Evolutionary conservation across 1,140 invertebrate species (phyloP).

Genomic region (Cydia splendana): DNA sequence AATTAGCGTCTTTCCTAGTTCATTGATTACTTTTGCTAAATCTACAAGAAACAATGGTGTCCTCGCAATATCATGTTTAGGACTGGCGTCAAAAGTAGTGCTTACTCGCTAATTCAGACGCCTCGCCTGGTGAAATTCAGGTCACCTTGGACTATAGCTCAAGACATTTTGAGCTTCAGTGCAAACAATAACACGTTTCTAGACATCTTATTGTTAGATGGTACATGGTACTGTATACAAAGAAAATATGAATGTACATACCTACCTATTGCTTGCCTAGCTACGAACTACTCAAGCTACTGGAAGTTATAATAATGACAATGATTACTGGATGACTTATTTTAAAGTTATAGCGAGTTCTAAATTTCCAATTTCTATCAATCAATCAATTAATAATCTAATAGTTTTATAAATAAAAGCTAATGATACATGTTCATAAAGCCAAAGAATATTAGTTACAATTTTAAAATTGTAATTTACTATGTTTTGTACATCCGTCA

Average conservation of each 20-base stretch:
- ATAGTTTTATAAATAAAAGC: too few relatives aligned
- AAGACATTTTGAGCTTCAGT: not conserved
- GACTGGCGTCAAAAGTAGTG: not conserved
- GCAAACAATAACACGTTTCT: conserved; percentile 5
- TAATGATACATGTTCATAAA: too few relatives aligned
- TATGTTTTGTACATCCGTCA: too few relatives aligned
- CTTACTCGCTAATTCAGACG: not conserved
- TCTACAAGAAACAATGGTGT: not conserved
- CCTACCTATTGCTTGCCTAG: not conserved
- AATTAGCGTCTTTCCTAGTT: not conserved
- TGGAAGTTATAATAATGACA: not conserved
- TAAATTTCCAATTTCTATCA: too few relatives aligned
- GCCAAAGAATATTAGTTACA: too few relatives aligned
- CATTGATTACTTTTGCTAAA: not conserved
- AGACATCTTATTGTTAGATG: not conserved
- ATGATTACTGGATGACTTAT: not conserved
- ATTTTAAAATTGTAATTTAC: too few relatives aligned
- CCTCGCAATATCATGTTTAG: not conserved
- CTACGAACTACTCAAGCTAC: not conserved
- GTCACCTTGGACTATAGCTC: not conserved
- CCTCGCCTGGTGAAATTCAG: not conserved
- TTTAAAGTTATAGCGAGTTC: too few relatives aligned
- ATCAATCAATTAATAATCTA: too few relatives aligned
- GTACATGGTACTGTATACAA: not conserved
- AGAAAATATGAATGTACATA: too few relatives aligned